Conservation (phyloP, 2,888 invertebrate genomes). For the Lycophotia porphyrea region DNA sequence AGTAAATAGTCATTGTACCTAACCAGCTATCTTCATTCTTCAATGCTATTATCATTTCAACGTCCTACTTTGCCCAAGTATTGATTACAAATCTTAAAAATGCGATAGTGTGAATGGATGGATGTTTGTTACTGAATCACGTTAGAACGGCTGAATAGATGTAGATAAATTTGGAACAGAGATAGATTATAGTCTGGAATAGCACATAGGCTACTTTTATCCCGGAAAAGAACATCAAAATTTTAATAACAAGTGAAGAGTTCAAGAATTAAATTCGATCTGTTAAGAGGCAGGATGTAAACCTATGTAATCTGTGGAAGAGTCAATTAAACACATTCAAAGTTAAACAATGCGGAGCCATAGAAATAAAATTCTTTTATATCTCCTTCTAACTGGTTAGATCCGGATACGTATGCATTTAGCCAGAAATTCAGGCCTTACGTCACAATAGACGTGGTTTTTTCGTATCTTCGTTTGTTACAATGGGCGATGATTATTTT, state of each 20-base stretch:
- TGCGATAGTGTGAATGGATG: not conserved
- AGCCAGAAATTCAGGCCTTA: constrained; percentile 15
- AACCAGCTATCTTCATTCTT: constrained; percentile 1
- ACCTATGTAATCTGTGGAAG: not conserved
- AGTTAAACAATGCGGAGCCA: not conserved
- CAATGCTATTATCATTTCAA: constrained; percentile 25
- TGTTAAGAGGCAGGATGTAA: not conserved
- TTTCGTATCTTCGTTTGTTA: constrained; percentile 26
- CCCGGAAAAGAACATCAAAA: not conserved
- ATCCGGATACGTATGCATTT: constrained; percentile 15
- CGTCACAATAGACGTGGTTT: constrained; percentile 22
- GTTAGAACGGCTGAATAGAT: not conserved
- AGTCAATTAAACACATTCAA: not conserved
- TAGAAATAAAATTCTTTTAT: not conserved
- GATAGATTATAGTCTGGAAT: not conserved
- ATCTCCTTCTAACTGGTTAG: constrained; percentile 16
- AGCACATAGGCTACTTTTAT: not conserved
- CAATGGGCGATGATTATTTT: constrained; percentile 38
- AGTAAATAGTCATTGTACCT: not conserved
- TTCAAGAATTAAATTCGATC: not conserved
- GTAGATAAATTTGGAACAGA: not conserved
- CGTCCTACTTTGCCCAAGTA: not conserved
- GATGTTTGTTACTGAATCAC: no score
- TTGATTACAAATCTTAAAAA: not conserved
- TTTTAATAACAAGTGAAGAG: not conserved